Base-by-base conservation (phyloP, 2,888 invertebrate genomes). In the Trachelus stipa region DNA sequence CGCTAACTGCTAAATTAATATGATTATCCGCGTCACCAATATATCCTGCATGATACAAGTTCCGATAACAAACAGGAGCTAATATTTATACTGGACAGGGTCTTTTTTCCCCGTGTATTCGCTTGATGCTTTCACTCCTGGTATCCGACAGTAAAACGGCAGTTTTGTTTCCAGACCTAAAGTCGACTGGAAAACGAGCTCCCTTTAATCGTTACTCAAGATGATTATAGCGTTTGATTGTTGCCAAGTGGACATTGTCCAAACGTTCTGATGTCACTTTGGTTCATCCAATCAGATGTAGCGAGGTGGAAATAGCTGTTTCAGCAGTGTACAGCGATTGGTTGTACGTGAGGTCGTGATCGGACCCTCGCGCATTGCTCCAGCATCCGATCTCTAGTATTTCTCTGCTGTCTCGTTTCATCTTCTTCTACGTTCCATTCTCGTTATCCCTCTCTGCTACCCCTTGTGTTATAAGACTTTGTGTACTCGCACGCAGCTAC, bases 201-300 rank as follows among this genome's bases (percentile, higher is more conserved):
- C 71, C 37, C 79, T 82, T 81, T 85, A 85, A 85, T 84, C 81
- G 83, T 34, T 30, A 80, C 76, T 77, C 79, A 81, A 83, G 81
- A 83, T 83, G 80, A 82, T 85, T 85, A 84, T 83, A 79, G 77
- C 77, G 79, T 81, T 81, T 83, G 82, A 85, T 87, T 83, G 83
- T 82, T 83, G 84, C 85, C 85, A 84, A 85, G 86, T 85, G 86
- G 85, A 85, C 84, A 83, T 34, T 80, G 84, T 87, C 85, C 84
- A 85, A 86, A 82, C 84, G 84, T 84, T 83, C 81, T 82, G 80
- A 84, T 83, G 84, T 86, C 86, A 82, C 86, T 84, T 82, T 84
- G 83, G 82, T 79, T 82, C 83, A 79, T 83, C 87, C 86, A 87
- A 87, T 87, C 86, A 86, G 82, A 81, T 83, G 83, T 86, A 81